Percentiles rank a stretch among this genome's conserved stretches.
Evolutionary conservation across 2,113 vertebrate species (phyloP).

Genomic region (Epinephelus moara): DNA sequence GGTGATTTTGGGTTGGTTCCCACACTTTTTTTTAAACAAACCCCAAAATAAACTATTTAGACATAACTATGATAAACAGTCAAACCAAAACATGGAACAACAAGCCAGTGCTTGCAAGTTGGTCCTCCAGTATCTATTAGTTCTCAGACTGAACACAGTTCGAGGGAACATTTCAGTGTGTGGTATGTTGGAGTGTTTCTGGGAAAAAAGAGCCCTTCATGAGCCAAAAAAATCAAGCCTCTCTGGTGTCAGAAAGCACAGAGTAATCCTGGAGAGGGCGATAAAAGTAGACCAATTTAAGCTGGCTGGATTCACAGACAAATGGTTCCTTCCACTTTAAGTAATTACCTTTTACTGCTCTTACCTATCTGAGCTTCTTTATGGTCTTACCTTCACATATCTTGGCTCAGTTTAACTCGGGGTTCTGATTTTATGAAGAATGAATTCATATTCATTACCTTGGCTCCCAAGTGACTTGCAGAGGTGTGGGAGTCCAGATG

Average conservation of each 20-base stretch:
- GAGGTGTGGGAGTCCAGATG: constrained; percentile 81
- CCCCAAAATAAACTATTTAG: constrained; percentile 21
- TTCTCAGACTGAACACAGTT: constrained; percentile 15
- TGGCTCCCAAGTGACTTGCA: constrained; percentile 70
- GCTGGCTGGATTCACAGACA: constrained; percentile 49
- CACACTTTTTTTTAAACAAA: constrained; percentile 38
- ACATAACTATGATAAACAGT: constrained; percentile 33
- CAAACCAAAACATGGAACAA: constrained; percentile 16
- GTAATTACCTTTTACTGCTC: constrained; percentile 48
- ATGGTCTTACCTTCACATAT: constrained; percentile 34
- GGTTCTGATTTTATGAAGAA: constrained; percentile 54
- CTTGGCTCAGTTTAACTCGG: constrained; percentile 52
- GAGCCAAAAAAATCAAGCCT: constrained; percentile 24
- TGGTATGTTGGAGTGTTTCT: background rate
- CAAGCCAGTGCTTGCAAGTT: constrained; percentile 17
- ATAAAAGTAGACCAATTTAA: constrained; percentile 60
- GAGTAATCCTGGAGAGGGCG: constrained; percentile 46
- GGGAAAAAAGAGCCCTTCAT: constrained; percentile 19
- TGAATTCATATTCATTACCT: constrained; percentile 72
- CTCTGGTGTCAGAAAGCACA: constrained; percentile 47
- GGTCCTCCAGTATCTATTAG: constrained; percentile 10
- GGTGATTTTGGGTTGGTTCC: constrained; percentile 39
- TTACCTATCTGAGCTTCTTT: constrained; percentile 40
- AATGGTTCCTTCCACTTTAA: constrained; percentile 61
- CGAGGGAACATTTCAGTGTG: constrained; percentile 27